These are phyloP conservation scores for Felis catus DNA, from an alignment of 2,113 vertebrate genomes.

Conservation along the genomic window DNA sequence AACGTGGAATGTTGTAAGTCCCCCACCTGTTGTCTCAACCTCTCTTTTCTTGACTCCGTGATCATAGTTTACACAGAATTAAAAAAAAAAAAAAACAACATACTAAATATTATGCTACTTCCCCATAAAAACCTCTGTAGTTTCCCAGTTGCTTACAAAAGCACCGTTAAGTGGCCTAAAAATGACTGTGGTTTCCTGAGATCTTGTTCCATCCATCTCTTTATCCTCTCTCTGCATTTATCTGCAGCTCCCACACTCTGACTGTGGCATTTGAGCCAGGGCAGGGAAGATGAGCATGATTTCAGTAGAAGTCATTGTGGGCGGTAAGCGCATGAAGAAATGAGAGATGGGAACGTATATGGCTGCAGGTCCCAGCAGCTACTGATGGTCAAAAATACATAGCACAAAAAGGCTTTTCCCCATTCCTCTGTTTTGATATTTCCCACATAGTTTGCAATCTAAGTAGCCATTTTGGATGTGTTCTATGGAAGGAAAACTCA, in stretches of 20 bases:
- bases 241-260: not conserved
- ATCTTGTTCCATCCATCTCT: not conserved
- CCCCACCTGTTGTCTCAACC: not conserved
- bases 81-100: not conserved
- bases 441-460: not conserved
- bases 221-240: not conserved
- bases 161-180: not conserved
- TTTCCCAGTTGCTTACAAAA: not conserved
- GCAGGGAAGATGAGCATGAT: not conserved
- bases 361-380: not conserved
- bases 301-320: not conserved
- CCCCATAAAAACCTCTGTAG: not conserved
- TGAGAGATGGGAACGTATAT: not conserved
- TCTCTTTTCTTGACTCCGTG: constrained; percentile 28
- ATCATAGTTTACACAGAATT: not conserved
- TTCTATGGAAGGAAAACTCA: not conserved
- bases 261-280: not conserved
- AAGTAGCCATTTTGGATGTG: not conserved
- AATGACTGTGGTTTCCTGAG: not conserved
- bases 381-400: not conserved
- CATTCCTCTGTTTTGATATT: not conserved
- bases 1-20: not conserved
- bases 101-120: not conserved
- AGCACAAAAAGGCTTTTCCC: not conserved
- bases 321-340: not conserved